A percentile compares a stretch with the other conserved stretches of the same genome.
phyloP scores from a whole-genome alignment of 2,888 invertebrate species.

The Beris chalybata region DNA sequence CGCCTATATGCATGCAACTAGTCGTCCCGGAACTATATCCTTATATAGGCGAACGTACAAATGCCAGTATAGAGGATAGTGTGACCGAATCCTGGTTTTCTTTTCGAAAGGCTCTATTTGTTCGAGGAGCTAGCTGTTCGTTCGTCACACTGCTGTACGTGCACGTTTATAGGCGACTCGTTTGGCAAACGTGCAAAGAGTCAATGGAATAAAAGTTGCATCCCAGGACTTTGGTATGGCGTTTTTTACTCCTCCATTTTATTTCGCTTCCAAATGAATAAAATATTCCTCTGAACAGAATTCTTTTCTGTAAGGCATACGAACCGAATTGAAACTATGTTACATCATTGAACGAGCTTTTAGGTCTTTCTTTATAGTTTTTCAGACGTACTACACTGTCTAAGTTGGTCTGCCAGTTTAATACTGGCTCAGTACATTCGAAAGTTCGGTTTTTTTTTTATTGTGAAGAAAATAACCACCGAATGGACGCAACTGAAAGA shows the following conservation, averaged over 20 bases:
- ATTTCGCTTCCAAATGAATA: constrained; percentile 28
- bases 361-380: background rate
- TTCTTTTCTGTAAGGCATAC: constrained; percentile 25
- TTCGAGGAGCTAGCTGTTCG: constrained; percentile 14
- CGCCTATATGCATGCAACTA: background rate
- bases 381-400: constrained; percentile 5
- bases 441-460: constrained; percentile 11
- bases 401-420: constrained; percentile 11
- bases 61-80: constrained; percentile 16
- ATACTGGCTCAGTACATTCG: background rate
- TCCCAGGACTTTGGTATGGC: background rate
- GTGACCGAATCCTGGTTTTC: constrained; percentile 25
- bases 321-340: constrained; percentile 26
- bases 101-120: constrained; percentile 32
- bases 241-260: background rate
- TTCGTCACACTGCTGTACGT: constrained; percentile 4
- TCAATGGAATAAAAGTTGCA: background rate
- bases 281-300: constrained; percentile 33
- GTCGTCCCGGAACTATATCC: background rate
- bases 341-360: constrained; percentile 29
- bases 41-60: no score
- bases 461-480: background rate
- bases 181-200: constrained; percentile 29
- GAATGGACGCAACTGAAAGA: constrained; percentile 12
- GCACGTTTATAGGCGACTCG: constrained; percentile 1